Evolutionary conservation across 2,888 invertebrate species (phyloP).

Genomic region (Apotomis capreana): DNA sequence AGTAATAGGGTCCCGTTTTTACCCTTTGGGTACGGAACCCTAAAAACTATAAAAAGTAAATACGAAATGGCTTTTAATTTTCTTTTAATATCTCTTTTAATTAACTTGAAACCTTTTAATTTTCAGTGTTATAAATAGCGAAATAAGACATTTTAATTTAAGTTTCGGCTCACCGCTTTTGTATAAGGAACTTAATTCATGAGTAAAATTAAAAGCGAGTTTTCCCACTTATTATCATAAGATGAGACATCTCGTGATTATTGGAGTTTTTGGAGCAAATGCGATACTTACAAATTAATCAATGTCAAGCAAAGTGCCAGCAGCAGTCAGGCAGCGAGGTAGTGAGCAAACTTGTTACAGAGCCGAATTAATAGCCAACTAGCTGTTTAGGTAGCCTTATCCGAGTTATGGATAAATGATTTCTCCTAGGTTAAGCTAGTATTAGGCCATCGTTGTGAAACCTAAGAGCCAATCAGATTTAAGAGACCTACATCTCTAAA

Average conservation of each 20-base stretch:
- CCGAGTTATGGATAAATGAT: neutral
- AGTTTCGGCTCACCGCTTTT: constrained; percentile 4
- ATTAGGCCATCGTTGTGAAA: constrained; percentile 8
- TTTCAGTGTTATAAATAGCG: no score
- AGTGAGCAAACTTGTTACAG: neutral
- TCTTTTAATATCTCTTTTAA: no score
- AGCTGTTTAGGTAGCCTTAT: neutral
- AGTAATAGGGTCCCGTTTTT: no score
- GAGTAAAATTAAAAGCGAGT: constrained; percentile 15
- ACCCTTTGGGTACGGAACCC: no score
- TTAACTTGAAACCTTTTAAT: no score
- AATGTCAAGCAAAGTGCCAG: constrained; percentile 29
- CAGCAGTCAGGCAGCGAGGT: neutral
- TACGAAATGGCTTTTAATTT: no score
- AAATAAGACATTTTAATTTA: neutral
- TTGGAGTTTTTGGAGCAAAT: constrained; percentile 3
- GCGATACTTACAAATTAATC: constrained; percentile 26
- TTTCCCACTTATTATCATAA: constrained; percentile 6
- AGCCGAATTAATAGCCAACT: neutral
- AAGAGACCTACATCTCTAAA: constrained; percentile 29
- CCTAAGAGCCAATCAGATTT: constrained; percentile 18
- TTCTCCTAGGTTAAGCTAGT: neutral
- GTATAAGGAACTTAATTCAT: constrained; percentile 6
- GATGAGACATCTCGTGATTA: constrained; percentile 9
- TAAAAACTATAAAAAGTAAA: no score